Percentiles rank a stretch among this genome's conserved stretches.
Evolutionary conservation across 2,113 vertebrate species (phyloP).

Genomic region (Anoura caudifer): DNA sequence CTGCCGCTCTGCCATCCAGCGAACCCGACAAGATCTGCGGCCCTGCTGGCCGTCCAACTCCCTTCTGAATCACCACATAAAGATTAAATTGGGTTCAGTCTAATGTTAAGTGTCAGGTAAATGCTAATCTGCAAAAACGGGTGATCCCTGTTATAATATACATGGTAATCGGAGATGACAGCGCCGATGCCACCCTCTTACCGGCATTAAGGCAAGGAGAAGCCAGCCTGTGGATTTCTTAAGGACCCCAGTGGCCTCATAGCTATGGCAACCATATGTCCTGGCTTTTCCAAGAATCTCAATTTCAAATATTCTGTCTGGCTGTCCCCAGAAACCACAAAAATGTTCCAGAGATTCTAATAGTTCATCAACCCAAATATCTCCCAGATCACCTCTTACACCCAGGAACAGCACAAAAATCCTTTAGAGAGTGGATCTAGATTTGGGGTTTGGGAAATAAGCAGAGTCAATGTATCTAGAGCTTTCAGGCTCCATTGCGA

Average conservation of each 20-base stretch:
- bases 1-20: neutral
- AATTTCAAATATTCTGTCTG: slow-evolving; percentile 51
- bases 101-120: neutral
- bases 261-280: slow-evolving; percentile 52
- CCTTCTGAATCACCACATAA: neutral
- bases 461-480: neutral
- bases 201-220: neutral
- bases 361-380: slow-evolving; percentile 31
- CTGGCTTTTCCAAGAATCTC: slow-evolving; percentile 22
- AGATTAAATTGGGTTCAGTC: neutral
- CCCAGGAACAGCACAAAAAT: neutral
- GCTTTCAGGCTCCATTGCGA: neutral
- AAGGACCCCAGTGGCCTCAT: slow-evolving; percentile 9
- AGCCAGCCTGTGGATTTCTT: neutral
- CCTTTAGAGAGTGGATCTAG: neutral
- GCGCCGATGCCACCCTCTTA: neutral
- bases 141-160: neutral
- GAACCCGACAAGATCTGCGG: neutral
- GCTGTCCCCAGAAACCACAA: slow-evolving; percentile 53
- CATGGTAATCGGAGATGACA: neutral
- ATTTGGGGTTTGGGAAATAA: neutral
- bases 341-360: slow-evolving; percentile 55
- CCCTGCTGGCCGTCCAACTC: neutral
- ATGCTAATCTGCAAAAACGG: neutral
- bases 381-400: slow-evolving; percentile 41